Conservation (phyloP, 2,797 vertebrate species). For the Bovichtus variegatus region DNA sequence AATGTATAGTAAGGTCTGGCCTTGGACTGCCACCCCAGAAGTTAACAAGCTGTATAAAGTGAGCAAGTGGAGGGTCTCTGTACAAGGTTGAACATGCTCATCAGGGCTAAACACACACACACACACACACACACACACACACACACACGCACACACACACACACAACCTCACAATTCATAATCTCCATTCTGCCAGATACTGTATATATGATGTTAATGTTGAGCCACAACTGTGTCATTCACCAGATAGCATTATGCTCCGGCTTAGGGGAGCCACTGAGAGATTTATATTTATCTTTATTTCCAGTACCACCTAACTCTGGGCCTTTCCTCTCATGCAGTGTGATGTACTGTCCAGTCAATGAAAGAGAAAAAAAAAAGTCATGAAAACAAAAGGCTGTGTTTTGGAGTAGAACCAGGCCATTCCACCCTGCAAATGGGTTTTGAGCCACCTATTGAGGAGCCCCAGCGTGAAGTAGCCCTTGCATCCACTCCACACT, state of each 20-base stretch:
- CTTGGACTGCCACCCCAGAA: constrained; percentile 40
- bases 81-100: constrained; percentile 50
- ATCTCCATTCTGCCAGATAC: constrained; percentile 28
- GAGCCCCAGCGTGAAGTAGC: constrained; percentile 52
- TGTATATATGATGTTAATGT: constrained; percentile 49
- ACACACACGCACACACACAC: constrained; percentile 20
- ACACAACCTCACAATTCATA: constrained; percentile 45
- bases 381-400: constrained; percentile 57
- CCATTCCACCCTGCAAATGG: constrained; percentile 68
- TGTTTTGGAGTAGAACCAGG: constrained; percentile 59
- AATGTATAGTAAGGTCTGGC: constrained; percentile 43
- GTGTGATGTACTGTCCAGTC: constrained; percentile 66
- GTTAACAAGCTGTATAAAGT: constrained; percentile 55
- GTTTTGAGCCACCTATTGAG: constrained; percentile 60
- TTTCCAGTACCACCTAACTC: constrained; percentile 45
- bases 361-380: constrained; percentile 42
- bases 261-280: constrained; percentile 38
- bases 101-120: constrained; percentile 23
- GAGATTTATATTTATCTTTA: constrained; percentile 70
- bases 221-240: constrained; percentile 64
- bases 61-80: constrained; percentile 27
- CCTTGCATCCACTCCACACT: constrained; percentile 41
- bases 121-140: constrained; percentile 13
- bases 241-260: constrained; percentile 57
- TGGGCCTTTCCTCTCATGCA: constrained; percentile 38